Evolutionary conservation across 2,888 invertebrate species (phyloP).

Genomic region (Microctonus hyperodae): DNA sequence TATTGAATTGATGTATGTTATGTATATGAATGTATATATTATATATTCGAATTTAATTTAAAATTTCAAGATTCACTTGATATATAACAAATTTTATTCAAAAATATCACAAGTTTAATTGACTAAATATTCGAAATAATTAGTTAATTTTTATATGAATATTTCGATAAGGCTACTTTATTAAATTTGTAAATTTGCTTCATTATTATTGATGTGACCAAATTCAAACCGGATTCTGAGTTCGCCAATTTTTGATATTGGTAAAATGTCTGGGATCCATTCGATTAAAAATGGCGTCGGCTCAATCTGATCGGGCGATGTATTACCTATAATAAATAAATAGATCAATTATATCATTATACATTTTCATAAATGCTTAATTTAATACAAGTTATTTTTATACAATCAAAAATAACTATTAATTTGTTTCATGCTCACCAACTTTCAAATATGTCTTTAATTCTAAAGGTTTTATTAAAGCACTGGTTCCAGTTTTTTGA

Average conservation of each 20-base stretch:
- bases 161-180: constrained; percentile 51
- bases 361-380: constrained; percentile 35
- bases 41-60: too few species aligned
- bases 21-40: too few species aligned
- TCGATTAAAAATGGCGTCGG: constrained; percentile 75
- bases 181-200: constrained; percentile 50
- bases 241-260: constrained; percentile 75
- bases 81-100: not conserved
- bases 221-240: constrained; percentile 76
- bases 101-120: not conserved
- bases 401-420: constrained; percentile 10
- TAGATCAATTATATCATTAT: constrained; percentile 35
- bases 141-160: constrained; percentile 20
- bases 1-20: too few species aligned
- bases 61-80: not conserved
- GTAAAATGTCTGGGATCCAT: constrained; percentile 79
- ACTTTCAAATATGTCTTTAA: constrained; percentile 72
- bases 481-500: constrained; percentile 60
- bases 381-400: constrained; percentile 33
- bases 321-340: constrained; percentile 61
- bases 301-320: constrained; percentile 66
- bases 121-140: not conserved
- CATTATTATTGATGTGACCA: constrained; percentile 70
- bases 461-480: constrained; percentile 68
- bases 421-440: constrained; percentile 62